Conservation (phyloP, 2,113 vertebrate species). For the Rhynchomys soricoides region DNA sequence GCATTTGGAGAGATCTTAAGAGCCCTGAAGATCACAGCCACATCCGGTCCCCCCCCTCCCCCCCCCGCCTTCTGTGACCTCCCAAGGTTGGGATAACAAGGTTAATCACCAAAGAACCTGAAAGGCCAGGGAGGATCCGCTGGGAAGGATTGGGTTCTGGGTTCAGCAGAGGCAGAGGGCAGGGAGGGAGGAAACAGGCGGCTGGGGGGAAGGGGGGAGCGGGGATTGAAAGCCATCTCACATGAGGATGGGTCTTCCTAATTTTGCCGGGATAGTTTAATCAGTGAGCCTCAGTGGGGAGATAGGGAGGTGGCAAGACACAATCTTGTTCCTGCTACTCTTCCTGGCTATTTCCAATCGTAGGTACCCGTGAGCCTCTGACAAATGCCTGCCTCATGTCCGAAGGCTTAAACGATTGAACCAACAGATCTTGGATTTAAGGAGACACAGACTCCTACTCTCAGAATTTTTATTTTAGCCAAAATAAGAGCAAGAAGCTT, state of each 20-base stretch:
- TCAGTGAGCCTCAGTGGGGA: background rate
- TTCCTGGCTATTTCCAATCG: background rate
- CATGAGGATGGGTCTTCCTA: background rate
- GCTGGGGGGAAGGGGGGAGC: too few relatives aligned
- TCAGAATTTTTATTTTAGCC: slow-evolving; percentile 49
- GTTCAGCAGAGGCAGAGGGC: background rate
- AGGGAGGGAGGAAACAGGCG: background rate
- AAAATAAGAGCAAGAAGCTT: background rate
- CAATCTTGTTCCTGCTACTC: background rate
- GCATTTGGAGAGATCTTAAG: background rate
- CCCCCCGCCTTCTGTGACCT: too few relatives aligned
- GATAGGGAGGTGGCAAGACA: background rate
- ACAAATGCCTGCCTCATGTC: background rate
- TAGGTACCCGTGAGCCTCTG: background rate
- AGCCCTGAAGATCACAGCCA: background rate
- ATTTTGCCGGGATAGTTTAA: background rate
- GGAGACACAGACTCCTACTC: accelerated
- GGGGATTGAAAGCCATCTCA: background rate
- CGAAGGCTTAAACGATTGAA: accelerated
- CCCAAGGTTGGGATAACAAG: background rate
- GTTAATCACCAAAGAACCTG: background rate
- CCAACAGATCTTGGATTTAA: slow-evolving; percentile 9
- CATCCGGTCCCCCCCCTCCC: too few relatives aligned
- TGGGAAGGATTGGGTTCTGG: background rate
- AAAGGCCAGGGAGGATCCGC: background rate